phyloP scores from a whole-genome alignment of 2,113 vertebrate species.

The Prolemur simus region DNA sequence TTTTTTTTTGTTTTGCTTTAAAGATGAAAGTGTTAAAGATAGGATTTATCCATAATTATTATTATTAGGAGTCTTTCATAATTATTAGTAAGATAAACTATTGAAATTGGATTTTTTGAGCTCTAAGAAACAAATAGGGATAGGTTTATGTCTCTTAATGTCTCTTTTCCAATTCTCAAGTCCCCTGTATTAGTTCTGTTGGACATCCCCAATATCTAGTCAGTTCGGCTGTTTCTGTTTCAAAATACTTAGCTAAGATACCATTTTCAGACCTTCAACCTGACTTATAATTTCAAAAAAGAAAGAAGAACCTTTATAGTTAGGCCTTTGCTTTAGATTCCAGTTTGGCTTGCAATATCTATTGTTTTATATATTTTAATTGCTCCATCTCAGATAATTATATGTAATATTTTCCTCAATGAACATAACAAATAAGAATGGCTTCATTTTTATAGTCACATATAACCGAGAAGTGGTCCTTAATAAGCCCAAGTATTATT shows the following conservation, averaged over 20 bases:
- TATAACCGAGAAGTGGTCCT: neutral
- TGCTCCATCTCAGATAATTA: neutral
- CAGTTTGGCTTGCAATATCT: neutral
- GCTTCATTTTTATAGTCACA: neutral
- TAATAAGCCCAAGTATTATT: neutral
- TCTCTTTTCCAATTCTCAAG: neutral
- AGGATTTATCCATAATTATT: neutral
- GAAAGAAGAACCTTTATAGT: neutral
- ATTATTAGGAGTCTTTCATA: neutral
- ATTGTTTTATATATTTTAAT: neutral
- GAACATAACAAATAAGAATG: neutral
- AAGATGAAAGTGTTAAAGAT: neutral
- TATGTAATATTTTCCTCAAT: neutral
- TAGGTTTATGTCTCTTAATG: neutral
- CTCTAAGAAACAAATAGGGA: neutral
- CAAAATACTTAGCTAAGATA: neutral
- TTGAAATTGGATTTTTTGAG: neutral
- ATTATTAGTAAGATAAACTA: constrained; percentile 3
- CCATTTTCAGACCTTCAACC: neutral
- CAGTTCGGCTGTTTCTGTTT: neutral
- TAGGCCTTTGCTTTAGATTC: neutral
- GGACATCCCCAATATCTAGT: neutral
- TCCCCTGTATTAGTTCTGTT: neutral
- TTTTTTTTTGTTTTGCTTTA: neutral
- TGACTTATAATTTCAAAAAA: neutral